These are phyloP conservation scores for Coptodon bakossiorum DNA, from an alignment of 2,113 vertebrate genomes.

Conservation along the genomic window DNA sequence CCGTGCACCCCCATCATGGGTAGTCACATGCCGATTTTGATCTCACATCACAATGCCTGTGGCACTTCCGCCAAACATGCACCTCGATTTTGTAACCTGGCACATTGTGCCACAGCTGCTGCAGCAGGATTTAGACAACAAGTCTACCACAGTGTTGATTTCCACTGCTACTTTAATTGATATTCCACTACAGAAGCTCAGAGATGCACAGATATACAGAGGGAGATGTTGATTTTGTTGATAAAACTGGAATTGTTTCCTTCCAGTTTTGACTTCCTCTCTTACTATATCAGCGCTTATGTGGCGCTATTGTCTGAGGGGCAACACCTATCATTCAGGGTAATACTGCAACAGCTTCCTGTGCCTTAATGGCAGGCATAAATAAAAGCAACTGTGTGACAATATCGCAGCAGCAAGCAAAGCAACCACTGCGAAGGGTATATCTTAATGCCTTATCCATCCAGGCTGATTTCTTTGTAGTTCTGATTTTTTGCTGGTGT, in stretches of 20 bases:
- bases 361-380: background rate
- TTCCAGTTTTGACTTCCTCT: background rate
- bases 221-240: background rate
- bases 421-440: background rate
- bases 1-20: background rate
- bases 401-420: background rate
- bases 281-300: background rate
- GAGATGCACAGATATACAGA: background rate
- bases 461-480: background rate
- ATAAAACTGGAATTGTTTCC: background rate
- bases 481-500: background rate
- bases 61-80: background rate
- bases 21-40: background rate
- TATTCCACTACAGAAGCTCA: background rate
- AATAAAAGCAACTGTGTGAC: background rate
- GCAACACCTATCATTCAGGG: background rate
- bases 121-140: background rate
- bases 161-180: background rate
- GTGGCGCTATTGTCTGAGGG: background rate
- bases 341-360: background rate
- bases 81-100: background rate
- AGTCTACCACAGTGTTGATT: background rate
- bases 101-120: background rate
- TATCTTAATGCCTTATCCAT: background rate
- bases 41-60: background rate